A percentile compares a stretch with the other conserved stretches of the same genome.
Evolutionary conservation across 2,797 vertebrate species (phyloP).

Genomic region (Sebastes alutus): DNA sequence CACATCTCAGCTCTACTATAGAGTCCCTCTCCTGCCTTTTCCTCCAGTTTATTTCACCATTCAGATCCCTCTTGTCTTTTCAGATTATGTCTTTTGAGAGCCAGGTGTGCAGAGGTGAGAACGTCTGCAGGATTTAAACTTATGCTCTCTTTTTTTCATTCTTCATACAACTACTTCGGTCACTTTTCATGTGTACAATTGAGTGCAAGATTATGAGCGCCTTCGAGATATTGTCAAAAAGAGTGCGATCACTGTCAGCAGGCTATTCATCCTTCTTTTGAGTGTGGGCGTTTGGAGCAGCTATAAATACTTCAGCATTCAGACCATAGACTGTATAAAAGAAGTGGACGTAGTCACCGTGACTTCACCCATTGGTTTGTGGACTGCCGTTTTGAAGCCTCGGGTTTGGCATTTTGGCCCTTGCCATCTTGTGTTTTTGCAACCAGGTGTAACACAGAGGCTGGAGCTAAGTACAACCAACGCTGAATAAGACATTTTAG

Average conservation of each 20-base stretch:
- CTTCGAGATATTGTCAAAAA: not conserved
- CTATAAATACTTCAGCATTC: not conserved
- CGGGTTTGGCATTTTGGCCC: fast-evolving
- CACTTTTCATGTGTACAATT: not conserved
- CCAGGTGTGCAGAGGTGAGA: not conserved
- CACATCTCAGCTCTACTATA: not conserved
- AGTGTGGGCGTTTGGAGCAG: not conserved
- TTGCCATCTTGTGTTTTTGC: fast-evolving
- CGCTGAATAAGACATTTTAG: too few relatives aligned
- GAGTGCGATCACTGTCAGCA: not conserved
- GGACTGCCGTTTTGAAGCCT: too few relatives aligned
- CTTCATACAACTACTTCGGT: not conserved
- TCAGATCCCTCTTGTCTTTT: not conserved
- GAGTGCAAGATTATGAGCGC: not conserved
- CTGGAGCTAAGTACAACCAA: too few relatives aligned
- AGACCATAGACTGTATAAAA: too few relatives aligned
- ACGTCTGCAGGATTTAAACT: not conserved
- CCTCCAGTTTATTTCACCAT: not conserved
- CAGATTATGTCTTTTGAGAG: not conserved
- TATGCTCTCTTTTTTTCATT: not conserved
- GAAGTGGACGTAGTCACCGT: too few relatives aligned
- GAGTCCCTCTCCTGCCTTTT: not conserved
- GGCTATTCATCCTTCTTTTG: not conserved
- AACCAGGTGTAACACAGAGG: too few relatives aligned
- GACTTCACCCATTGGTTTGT: too few relatives aligned